A percentile compares a stretch with the other conserved stretches of the same genome.
Evolutionary conservation across 2,113 vertebrate species (phyloP).

Genomic region (Sitta europaea): DNA sequence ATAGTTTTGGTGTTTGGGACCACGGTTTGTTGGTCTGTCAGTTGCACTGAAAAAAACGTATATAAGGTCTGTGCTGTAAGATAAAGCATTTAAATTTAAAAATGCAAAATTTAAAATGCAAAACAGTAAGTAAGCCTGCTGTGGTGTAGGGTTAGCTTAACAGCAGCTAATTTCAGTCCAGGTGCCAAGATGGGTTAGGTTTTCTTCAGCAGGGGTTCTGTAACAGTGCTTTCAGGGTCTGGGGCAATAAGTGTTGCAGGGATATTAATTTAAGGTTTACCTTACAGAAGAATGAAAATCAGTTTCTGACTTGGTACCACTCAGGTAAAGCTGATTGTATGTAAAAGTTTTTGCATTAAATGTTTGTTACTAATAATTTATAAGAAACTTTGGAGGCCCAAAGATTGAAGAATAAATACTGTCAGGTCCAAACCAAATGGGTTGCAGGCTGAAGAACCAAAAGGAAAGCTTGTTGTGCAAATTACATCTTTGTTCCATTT

Average conservation of each 20-base stretch:
- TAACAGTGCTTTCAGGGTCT: background rate
- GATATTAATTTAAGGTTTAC: background rate
- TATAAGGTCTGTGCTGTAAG: background rate
- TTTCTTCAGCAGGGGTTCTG: background rate
- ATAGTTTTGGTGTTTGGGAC: background rate
- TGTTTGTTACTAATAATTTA: background rate
- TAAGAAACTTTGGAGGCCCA: background rate
- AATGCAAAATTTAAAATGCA: background rate
- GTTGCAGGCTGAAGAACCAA: background rate
- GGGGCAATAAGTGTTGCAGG: background rate
- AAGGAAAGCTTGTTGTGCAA: background rate
- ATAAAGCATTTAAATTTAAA: background rate
- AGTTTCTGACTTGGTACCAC: background rate
- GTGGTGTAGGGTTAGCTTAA: background rate
- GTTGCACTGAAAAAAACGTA: background rate
- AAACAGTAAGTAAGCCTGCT: background rate
- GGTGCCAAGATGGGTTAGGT: background rate
- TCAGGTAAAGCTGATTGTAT: background rate
- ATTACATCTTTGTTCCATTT: background rate
- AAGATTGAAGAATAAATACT: background rate
- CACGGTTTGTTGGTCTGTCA: background rate
- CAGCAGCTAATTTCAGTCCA: background rate
- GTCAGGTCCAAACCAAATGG: background rate
- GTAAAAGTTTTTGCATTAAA: background rate
- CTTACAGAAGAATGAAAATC: background rate